Evolutionary conservation across 2,888 invertebrate genomes (phyloP).

Genomic region (Junonia oenone): DNA sequence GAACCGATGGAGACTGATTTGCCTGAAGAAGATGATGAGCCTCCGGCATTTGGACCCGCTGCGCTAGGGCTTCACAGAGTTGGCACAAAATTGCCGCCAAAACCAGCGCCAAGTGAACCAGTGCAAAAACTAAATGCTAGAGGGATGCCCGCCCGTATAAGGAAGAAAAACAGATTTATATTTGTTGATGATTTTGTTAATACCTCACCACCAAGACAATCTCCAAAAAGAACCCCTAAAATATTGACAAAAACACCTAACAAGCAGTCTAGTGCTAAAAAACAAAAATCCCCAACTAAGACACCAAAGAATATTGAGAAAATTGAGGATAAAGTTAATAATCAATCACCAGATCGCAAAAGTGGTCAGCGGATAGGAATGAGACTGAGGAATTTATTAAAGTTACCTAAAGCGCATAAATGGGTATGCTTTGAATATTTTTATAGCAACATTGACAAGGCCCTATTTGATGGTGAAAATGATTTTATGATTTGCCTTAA

Average conservation of each 20-base stretch:
- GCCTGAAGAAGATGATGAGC: constrained; percentile 83
- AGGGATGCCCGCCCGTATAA: constrained; percentile 93
- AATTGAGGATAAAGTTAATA: constrained; percentile 65
- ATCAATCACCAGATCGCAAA: constrained; percentile 86
- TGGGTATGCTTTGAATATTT: constrained; percentile 99
- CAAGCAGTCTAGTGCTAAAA: constrained; percentile 64
- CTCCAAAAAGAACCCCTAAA: constrained; percentile 84
- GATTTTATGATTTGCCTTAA: constrained; percentile 96
- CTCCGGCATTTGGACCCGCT: constrained; percentile 87
- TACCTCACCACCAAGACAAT: constrained; percentile 84
- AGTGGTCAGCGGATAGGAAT: constrained; percentile 94
- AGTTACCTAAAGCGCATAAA: constrained; percentile 98
- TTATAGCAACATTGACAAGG: constrained; percentile 98
- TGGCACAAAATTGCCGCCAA: constrained; percentile 86
- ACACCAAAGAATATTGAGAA: constrained; percentile 68
- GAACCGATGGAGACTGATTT: constrained; percentile 82
- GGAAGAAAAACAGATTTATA: constrained; percentile 93
- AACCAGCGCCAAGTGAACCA: constrained; percentile 85
- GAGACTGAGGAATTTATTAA: constrained; percentile 93
- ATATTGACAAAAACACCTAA: constrained; percentile 72
- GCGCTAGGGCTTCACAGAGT: constrained; percentile 90
- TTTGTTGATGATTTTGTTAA: constrained; percentile 94
- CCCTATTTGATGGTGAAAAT: constrained; percentile 96
- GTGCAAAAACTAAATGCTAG: constrained; percentile 90
- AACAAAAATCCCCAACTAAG: constrained; percentile 75